Evolutionary conservation across 2,888 invertebrate genomes (phyloP).

Genomic region (Eupelmus urozonus): DNA sequence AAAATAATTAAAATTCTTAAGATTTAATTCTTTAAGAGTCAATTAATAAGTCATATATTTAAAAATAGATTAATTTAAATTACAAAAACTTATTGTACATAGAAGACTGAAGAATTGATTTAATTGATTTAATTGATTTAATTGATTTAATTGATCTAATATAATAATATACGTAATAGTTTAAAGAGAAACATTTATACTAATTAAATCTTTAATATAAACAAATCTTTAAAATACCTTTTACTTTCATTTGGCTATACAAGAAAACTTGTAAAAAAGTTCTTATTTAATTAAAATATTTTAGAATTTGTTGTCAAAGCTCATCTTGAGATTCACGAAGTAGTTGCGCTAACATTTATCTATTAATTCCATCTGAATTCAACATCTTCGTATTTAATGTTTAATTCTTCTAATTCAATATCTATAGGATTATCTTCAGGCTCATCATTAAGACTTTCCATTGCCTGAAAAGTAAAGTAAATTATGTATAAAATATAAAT

Average conservation of each 20-base stretch:
- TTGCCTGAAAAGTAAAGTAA: slow-evolving; percentile 64
- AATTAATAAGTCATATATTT: slow-evolving; percentile 45
- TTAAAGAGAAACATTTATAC: slow-evolving; percentile 36
- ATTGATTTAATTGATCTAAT: no score
- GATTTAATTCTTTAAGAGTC: slow-evolving; percentile 9
- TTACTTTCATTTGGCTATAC: slow-evolving; percentile 49
- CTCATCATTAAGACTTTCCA: slow-evolving; percentile 68
- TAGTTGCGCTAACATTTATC: slow-evolving; percentile 42
- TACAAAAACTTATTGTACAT: slow-evolving; percentile 48
- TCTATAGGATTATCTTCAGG: slow-evolving; percentile 70
- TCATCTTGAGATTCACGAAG: slow-evolving; percentile 41
- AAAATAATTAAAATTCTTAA: neutral
- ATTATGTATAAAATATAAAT: neutral
- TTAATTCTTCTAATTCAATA: slow-evolving; percentile 71
- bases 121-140: no score
- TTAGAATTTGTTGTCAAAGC: slow-evolving; percentile 47
- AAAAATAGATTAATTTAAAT: slow-evolving; percentile 51
- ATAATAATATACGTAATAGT: no score
- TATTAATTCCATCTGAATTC: slow-evolving; percentile 70
- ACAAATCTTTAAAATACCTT: slow-evolving; percentile 38
- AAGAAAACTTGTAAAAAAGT: slow-evolving; percentile 49
- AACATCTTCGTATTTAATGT: slow-evolving; percentile 73
- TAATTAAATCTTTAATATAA: slow-evolving; percentile 41
- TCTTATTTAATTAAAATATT: slow-evolving; percentile 39
- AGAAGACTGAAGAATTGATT: slow-evolving; percentile 51